phyloP scores from a whole-genome alignment of 2,113 vertebrate species.

The Isichthys henryi region DNA sequence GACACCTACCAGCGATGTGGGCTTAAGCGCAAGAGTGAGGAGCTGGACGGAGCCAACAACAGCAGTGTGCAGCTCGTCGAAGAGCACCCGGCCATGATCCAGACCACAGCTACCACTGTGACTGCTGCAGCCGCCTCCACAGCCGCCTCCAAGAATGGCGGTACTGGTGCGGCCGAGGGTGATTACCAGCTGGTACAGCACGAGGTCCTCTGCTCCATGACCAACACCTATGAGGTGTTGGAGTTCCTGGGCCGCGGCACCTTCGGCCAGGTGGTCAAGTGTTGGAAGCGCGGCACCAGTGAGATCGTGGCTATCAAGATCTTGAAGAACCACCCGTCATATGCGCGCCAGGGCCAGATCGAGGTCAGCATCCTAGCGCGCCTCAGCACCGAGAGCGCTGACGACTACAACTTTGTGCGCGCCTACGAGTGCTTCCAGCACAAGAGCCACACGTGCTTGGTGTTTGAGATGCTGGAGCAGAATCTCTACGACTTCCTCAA shows the following conservation, averaged over 20 bases:
- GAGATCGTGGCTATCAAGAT: conserved; percentile 99
- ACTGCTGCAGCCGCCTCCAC: conserved; percentile 76
- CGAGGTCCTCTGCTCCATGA: conserved; percentile 98
- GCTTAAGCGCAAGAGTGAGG: conserved; percentile 97
- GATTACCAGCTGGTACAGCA: conserved; percentile 98
- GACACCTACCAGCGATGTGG: conserved; percentile 99
- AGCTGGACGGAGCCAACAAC: conserved; percentile 86
- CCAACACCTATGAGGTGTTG: conserved; percentile 94
- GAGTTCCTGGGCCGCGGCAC: conserved; percentile 97
- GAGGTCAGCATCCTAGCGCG: conserved; percentile 97
- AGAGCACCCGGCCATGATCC: conserved; percentile 72
- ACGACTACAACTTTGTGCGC: conserved; percentile 98
- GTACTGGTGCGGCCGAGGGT: conserved; percentile 89
- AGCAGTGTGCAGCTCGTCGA: conserved; percentile 83
- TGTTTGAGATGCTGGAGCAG: conserved; percentile 99
- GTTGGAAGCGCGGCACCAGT: conserved; percentile 97
- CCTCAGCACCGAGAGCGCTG: conserved; percentile 90
- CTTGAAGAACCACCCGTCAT: conserved; percentile 95
- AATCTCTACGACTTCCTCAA: conserved; percentile 99
- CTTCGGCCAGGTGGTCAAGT: conserved; percentile 97
- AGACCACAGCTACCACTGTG: conserved; percentile 76
- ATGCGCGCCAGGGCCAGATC: conserved; percentile 94
- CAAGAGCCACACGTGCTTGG: conserved; percentile 98
- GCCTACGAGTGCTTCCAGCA: conserved; percentile 99
- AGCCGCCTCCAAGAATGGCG: conserved; percentile 92